phyloP scores from a whole-genome alignment of 2,113 vertebrate genomes.

The Galeopterus variegatus region DNA sequence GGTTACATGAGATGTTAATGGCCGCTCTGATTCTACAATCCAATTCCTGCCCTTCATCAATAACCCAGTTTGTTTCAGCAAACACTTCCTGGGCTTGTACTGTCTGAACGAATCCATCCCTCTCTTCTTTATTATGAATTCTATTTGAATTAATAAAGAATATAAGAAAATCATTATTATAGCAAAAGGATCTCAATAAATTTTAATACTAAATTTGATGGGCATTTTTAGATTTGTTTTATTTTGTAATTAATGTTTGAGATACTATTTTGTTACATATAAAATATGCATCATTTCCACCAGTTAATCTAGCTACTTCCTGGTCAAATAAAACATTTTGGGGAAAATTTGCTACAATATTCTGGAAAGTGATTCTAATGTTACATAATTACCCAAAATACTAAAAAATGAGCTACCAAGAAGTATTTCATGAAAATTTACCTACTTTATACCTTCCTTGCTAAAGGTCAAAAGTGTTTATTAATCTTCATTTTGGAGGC shows the following conservation, averaged over 20 bases:
- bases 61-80: not conserved
- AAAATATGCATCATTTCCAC: not conserved
- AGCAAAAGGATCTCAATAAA: not conserved
- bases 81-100: not conserved
- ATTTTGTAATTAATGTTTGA: not conserved
- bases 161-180: not conserved
- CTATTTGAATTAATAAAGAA: not conserved
- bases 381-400: not conserved
- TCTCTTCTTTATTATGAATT: not conserved
- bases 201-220: not conserved
- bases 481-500: not conserved
- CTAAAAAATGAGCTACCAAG: not conserved
- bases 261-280: not conserved
- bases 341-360: not conserved
- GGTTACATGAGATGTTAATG: not conserved
- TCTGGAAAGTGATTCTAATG: not conserved
- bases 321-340: conserved; percentile 32
- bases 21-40: not conserved
- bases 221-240: not conserved
- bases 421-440: conserved; percentile 33
- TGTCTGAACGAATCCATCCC: not conserved
- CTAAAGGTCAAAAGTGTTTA: not conserved
- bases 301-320: not conserved
- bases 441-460: not conserved
- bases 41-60: not conserved